Evolutionary conservation across 2,113 vertebrate species (phyloP).

Genomic region (Ariopsis seemanni): DNA sequence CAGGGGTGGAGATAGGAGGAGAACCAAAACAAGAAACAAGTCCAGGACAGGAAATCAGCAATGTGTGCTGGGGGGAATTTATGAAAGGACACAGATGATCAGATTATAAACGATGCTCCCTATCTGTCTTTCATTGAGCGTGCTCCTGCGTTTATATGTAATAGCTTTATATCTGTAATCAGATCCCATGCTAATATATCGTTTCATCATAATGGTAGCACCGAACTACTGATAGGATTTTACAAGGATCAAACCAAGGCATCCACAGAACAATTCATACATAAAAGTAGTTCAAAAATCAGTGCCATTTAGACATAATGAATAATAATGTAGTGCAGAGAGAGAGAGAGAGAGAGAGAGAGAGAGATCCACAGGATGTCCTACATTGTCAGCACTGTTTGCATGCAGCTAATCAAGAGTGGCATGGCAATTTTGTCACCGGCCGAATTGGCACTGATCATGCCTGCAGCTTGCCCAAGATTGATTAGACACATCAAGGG

Average conservation of each 20-base stretch:
- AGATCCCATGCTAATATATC: background rate
- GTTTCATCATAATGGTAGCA: background rate
- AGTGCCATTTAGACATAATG: background rate
- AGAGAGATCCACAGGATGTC: constrained; percentile 13
- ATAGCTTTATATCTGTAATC: background rate
- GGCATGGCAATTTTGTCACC: constrained; percentile 49
- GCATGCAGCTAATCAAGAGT: constrained; percentile 52
- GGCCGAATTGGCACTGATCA: constrained; percentile 52
- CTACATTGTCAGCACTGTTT: constrained; percentile 48
- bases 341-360: constrained; percentile 15
- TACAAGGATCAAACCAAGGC: background rate
- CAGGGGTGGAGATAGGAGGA: background rate
- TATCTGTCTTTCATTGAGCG: background rate
- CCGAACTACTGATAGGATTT: background rate
- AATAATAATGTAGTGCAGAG: background rate
- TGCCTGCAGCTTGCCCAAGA: constrained; percentile 53
- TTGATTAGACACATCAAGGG: constrained; percentile 60
- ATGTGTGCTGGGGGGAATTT: background rate
- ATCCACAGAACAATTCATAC: background rate
- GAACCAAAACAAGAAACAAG: background rate
- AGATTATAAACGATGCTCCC: background rate
- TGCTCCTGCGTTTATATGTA: background rate
- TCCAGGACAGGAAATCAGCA: background rate
- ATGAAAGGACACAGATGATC: background rate
- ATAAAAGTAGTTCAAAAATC: background rate